Conservation (phyloP, 2,113 vertebrate genomes). For the Genyomyrus donnyi region DNA sequence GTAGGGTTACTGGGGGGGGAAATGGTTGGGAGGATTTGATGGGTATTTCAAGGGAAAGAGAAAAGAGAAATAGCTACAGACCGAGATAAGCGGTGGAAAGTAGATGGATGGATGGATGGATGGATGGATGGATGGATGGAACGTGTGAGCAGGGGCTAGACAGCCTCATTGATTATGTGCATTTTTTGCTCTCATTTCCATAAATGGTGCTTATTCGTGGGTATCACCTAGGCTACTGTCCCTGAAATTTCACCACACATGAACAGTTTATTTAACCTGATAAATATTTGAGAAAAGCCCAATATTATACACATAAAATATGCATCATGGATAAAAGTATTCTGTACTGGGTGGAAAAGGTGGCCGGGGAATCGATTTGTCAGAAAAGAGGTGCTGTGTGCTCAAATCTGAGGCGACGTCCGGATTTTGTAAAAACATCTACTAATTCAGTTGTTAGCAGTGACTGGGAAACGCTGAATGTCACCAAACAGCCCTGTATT, state of each 20-base stretch:
- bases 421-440: neutral
- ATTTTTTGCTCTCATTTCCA: neutral
- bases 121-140: neutral
- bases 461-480: neutral
- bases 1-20: neutral
- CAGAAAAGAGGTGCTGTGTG: neutral
- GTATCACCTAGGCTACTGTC: neutral
- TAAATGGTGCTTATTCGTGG: neutral
- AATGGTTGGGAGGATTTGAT: neutral
- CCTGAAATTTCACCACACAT: neutral
- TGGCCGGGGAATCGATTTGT: neutral
- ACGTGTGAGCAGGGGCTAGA: neutral
- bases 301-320: conserved; percentile 3
- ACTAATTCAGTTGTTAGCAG: neutral
- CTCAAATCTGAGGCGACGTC: neutral
- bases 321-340: neutral
- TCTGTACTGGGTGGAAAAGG: neutral
- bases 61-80: neutral
- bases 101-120: neutral
- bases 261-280: neutral
- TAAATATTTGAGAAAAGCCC: neutral
- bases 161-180: neutral
- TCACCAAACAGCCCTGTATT: neutral
- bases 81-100: neutral
- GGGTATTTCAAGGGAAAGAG: neutral